Evolutionary conservation across 2,888 invertebrate genomes (phyloP).

Genomic region (Hydraecia micacea): DNA sequence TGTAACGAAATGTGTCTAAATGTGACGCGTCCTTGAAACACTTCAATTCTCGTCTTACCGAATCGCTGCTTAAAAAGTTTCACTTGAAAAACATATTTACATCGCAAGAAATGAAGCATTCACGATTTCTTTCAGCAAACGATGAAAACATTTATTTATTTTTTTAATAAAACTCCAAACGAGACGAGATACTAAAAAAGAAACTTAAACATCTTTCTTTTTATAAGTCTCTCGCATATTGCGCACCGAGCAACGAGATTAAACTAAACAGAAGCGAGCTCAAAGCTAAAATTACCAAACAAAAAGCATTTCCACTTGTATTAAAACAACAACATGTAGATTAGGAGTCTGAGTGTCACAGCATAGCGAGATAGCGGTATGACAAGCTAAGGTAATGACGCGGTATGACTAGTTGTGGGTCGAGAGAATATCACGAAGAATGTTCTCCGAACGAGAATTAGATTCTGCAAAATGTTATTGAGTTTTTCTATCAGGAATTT

Average conservation of each 20-base stretch:
- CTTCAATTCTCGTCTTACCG: neutral
- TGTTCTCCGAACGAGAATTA: neutral
- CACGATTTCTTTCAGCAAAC: neutral
- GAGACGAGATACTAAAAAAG: constrained; percentile 9
- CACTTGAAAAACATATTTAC: neutral
- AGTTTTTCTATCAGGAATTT: neutral
- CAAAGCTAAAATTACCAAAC: constrained; percentile 50
- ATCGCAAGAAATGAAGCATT: neutral
- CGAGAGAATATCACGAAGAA: neutral
- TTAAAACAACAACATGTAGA: constrained; percentile 63
- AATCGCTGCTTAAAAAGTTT: neutral
- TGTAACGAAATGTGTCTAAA: no score
- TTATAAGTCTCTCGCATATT: constrained; percentile 17
- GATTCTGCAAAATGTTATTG: neutral
- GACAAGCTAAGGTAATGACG: constrained; percentile 37
- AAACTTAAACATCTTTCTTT: constrained; percentile 28
- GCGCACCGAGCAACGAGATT: constrained; percentile 31
- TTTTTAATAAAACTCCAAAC: constrained; percentile 40
- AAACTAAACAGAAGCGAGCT: constrained; percentile 48
- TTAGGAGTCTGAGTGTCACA: constrained; percentile 44
- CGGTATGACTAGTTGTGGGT: neutral
- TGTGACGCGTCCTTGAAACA: neutral
- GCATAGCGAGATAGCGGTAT: constrained; percentile 32
- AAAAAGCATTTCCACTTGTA: constrained; percentile 52
- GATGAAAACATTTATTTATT: constrained; percentile 2